Conservation (phyloP, 2,797 vertebrate genomes). For the Nyctibius grandis region DNA sequence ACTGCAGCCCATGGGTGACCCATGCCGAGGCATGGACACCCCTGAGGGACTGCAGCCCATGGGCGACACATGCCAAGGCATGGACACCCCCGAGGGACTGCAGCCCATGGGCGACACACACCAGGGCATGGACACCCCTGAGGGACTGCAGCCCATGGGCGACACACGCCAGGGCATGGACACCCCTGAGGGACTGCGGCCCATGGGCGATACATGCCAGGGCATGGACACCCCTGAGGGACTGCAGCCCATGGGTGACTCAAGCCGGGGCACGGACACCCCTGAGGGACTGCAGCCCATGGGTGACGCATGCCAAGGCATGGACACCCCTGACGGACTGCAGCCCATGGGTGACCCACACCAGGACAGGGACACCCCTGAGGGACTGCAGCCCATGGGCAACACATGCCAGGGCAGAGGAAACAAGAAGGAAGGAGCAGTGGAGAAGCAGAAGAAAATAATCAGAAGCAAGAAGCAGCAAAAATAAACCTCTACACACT, state of each 20-base stretch:
- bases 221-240: no score
- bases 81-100: not conserved
- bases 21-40: no score
- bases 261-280: rapidly evolving
- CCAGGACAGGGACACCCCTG: not conserved
- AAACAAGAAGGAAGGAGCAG: not conserved
- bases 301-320: not conserved
- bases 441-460: not conserved
- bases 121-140: not conserved
- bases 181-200: not conserved
- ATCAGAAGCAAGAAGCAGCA: not conserved
- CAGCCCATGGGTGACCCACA: not conserved
- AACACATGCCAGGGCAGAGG: rapidly evolving
- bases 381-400: not conserved
- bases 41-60: not conserved
- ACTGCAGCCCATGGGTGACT: not conserved
- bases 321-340: not conserved
- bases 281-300: not conserved
- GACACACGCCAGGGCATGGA: not conserved
- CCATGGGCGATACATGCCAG: rapidly evolving
- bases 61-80: not conserved
- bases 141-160: not conserved
- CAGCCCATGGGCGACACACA: not conserved
- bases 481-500: not conserved
- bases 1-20: not conserved